Conservation (phyloP, 2,888 invertebrate genomes). For the Caradrina clavipalpis region DNA sequence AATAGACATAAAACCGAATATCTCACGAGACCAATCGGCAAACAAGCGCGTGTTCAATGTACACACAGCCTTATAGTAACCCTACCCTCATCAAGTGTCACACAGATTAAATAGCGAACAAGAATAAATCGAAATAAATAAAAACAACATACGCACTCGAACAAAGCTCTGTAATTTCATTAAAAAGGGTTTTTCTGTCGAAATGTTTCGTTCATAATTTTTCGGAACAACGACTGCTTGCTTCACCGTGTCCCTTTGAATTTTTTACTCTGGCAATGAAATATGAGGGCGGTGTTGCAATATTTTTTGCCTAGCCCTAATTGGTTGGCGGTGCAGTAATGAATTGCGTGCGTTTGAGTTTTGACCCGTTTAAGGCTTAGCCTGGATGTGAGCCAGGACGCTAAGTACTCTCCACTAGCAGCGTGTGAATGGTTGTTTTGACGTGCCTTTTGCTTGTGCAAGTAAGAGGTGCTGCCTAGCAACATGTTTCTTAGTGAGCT, state of each 20-base stretch:
- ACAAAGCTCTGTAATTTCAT: slow-evolving; percentile 55
- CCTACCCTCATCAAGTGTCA: slow-evolving; percentile 62
- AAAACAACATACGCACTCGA: slow-evolving; percentile 49
- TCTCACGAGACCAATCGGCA: slow-evolving; percentile 15
- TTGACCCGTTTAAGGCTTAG: slow-evolving; percentile 47
- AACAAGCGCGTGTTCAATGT: slow-evolving; percentile 16
- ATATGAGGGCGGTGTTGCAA: slow-evolving; percentile 69
- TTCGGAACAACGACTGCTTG: slow-evolving; percentile 50
- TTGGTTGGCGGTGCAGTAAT: slow-evolving; percentile 70
- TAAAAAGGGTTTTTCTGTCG: slow-evolving; percentile 48
- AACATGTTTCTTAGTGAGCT: slow-evolving; percentile 8
- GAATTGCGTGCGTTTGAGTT: slow-evolving; percentile 59
- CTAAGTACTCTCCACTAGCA: slow-evolving; percentile 13
- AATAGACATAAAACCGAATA: slow-evolving; percentile 29
- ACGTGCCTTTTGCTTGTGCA: slow-evolving; percentile 9
- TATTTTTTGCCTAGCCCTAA: slow-evolving; percentile 77
- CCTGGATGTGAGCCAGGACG: slow-evolving; percentile 34
- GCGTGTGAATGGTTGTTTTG: slow-evolving; percentile 24
- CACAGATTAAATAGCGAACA: slow-evolving; percentile 54
- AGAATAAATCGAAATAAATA: slow-evolving; percentile 62
- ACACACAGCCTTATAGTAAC: slow-evolving; percentile 18
- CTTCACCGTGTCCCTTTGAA: slow-evolving; percentile 44
- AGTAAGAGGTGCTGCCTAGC: not conserved
- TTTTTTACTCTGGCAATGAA: slow-evolving; percentile 62
- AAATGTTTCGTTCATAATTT: slow-evolving; percentile 60